A percentile compares a stretch with the other conserved stretches of the same genome.
Conservation (phyloP, 2,113 vertebrate genomes). For the Arizona elegans region DNA sequence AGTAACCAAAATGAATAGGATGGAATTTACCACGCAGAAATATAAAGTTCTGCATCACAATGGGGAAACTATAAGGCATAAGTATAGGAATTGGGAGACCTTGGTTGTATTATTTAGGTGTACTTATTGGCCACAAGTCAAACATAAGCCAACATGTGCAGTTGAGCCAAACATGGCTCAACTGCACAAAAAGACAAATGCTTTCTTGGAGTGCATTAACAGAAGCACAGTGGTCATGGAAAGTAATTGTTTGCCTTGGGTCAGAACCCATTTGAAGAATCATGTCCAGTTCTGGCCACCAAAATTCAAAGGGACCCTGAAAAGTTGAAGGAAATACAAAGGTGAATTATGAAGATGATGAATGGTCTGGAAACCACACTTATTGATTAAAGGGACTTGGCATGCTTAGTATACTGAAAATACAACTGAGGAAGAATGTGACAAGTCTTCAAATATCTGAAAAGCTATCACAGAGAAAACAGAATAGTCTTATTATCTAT, state of each 20-base stretch:
- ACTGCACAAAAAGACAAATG: background rate
- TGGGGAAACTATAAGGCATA: background rate
- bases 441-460: background rate
- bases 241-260: background rate
- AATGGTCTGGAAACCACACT: background rate
- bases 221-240: background rate
- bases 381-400: background rate
- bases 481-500: background rate
- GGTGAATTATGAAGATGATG: background rate
- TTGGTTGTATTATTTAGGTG: background rate
- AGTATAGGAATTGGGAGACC: background rate
- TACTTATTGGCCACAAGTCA: background rate
- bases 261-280: background rate
- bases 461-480: background rate
- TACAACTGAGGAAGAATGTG: background rate
- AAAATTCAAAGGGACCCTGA: background rate
- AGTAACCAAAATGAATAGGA: background rate
- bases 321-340: background rate
- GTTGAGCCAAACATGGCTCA: no score
- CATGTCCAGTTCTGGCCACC: background rate
- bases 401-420: background rate
- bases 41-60: background rate
- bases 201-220: background rate
- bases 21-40: background rate
- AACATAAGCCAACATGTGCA: no score